These are phyloP conservation scores for Neolamprologus caudopunctatus DNA, from an alignment of 2,113 vertebrate genomes.

Conservation along the genomic window DNA sequence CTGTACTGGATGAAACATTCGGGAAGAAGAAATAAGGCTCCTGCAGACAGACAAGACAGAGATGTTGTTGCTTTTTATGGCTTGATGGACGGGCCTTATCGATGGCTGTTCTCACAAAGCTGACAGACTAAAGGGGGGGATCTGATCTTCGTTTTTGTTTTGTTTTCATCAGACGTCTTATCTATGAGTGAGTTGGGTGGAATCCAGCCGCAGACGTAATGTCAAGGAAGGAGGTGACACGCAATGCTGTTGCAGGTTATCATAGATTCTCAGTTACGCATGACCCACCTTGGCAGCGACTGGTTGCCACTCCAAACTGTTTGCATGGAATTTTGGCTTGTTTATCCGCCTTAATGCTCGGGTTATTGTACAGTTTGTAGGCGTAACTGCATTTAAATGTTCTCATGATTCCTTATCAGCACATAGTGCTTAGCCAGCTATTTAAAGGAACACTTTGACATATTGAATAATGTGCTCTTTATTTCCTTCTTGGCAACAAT, in stretches of 20 bases:
- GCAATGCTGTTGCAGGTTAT: slow-evolving; percentile 61
- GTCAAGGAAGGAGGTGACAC: slow-evolving; percentile 52
- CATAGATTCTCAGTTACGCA: slow-evolving; percentile 38
- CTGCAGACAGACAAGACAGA: slow-evolving; percentile 9
- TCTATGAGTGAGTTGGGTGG: slow-evolving; percentile 46
- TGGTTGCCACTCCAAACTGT: slow-evolving; percentile 8
- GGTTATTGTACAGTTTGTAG: not conserved
- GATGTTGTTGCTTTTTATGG: slow-evolving; percentile 34
- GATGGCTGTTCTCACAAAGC: slow-evolving; percentile 40
- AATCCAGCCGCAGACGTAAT: slow-evolving; percentile 44
- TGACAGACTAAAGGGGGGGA: slow-evolving; percentile 58
- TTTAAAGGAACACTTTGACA: not conserved
- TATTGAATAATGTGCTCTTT: not conserved
- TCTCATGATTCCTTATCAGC: not conserved
- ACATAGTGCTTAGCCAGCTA: not conserved
- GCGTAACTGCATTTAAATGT: not conserved
- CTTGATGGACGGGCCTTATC: slow-evolving; percentile 64
- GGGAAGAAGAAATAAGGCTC: not conserved
- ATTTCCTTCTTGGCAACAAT: not conserved
- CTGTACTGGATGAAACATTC: not conserved
- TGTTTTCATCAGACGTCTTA: slow-evolving; percentile 62
- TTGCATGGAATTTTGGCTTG: not conserved
- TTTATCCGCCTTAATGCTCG: not conserved
- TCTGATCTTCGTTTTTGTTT: slow-evolving; percentile 64
- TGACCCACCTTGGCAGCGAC: slow-evolving; percentile 36